phyloP scores from a whole-genome alignment of 1,140 invertebrate genomes.

The Armadillidium nasatum region DNA sequence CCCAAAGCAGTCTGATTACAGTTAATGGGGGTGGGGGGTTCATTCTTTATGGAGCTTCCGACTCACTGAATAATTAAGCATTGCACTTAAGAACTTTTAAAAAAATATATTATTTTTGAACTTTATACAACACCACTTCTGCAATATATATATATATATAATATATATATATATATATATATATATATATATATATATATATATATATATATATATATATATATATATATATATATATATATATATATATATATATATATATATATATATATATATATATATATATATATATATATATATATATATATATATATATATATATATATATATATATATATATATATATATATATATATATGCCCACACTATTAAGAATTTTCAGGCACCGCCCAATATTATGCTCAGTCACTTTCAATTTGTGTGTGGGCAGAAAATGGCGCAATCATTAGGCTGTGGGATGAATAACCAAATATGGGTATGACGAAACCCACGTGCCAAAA shows the following conservation, averaged over 20 bases:
- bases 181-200: not conserved
- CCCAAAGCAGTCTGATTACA: too few relatives aligned
- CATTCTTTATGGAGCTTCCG: too few relatives aligned
- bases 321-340: not conserved
- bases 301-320: not conserved
- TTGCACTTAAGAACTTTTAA: too few relatives aligned
- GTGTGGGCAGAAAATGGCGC: not conserved
- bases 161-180: not conserved
- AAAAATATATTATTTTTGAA: too few relatives aligned
- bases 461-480: not conserved
- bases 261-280: slow-evolving; percentile 14
- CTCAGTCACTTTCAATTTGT: not conserved
- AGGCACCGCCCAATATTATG: not conserved
- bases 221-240: slow-evolving; percentile 19
- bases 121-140: too few relatives aligned
- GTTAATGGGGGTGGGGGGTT: too few relatives aligned
- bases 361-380: not conserved
- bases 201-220: slow-evolving; percentile 23
- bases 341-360: not conserved
- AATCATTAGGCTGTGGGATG: not conserved
- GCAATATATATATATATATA: not conserved
- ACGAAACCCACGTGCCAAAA: not conserved
- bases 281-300: slow-evolving; percentile 14
- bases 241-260: slow-evolving; percentile 21
- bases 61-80: too few relatives aligned